Conservation (phyloP, 2,888 invertebrate genomes). For the Ormyrus nitidulus region DNA sequence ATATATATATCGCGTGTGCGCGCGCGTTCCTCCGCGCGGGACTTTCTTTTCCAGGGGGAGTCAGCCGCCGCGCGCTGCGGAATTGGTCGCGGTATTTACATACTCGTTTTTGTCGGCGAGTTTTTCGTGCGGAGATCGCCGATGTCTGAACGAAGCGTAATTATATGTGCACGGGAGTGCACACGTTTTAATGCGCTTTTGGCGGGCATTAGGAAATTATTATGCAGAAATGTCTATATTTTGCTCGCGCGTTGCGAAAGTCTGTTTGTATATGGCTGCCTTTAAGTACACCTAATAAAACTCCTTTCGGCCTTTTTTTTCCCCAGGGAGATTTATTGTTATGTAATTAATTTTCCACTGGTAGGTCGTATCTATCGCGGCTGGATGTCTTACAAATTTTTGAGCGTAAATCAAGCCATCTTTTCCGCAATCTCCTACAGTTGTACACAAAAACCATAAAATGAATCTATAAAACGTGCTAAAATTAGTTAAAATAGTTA, state of each 20-base stretch:
- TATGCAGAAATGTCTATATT: conserved; percentile 9
- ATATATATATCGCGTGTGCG: conserved; percentile 2
- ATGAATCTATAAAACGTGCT: too few species aligned
- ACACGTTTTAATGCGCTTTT: neutral
- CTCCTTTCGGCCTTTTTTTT: too few species aligned
- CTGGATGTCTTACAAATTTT: too few species aligned
- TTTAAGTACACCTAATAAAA: too few species aligned
- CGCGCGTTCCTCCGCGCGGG: conserved; percentile 11
- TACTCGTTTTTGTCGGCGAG: conserved; percentile 31
- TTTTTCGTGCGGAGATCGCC: neutral
- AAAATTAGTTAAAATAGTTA: too few species aligned
- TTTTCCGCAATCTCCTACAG: too few species aligned
- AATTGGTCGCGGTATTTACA: conserved; percentile 51
- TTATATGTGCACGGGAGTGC: neutral
- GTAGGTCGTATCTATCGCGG: too few species aligned
- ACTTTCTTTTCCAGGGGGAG: neutral
- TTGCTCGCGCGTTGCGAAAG: neutral
- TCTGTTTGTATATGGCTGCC: too few species aligned
- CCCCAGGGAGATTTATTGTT: too few species aligned
- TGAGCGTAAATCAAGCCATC: too few species aligned
- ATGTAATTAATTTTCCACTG: too few species aligned
- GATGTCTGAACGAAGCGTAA: conserved; percentile 22
- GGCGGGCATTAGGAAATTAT: neutral
- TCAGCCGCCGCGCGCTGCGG: neutral
- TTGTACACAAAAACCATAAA: too few species aligned